Conservation (phyloP, 2,797 vertebrate genomes). For the Chloroceryle inda region DNA sequence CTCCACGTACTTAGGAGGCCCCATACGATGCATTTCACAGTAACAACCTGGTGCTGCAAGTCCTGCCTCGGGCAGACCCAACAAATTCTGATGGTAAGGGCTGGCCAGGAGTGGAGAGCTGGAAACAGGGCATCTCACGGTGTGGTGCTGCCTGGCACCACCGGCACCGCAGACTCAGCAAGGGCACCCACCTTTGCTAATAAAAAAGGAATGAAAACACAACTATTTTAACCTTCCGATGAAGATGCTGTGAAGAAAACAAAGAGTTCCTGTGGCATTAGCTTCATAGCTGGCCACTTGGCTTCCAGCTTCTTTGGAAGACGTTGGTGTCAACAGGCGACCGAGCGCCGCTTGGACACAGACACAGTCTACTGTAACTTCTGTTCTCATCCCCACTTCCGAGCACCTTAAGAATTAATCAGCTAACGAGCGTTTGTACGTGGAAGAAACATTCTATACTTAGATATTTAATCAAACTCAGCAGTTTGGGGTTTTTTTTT, state of each 20-base stretch:
- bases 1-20: rapidly evolving
- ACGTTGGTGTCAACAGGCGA: not conserved
- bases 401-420: constrained; percentile 73
- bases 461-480: constrained; percentile 46
- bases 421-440: constrained; percentile 51
- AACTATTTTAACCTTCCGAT: not conserved
- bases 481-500: not conserved
- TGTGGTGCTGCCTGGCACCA: not conserved
- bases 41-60: not conserved
- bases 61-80: not conserved
- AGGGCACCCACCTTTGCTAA: not conserved
- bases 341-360: not conserved
- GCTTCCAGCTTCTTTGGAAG: not conserved
- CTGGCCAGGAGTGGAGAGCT: not conserved
- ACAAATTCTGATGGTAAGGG: not conserved
- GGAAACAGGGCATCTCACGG: rapidly evolving
- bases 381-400: constrained; percentile 40
- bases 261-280: not conserved
- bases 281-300: rapidly evolving
- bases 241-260: not conserved
- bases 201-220: not conserved
- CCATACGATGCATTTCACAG: rapidly evolving
- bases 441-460: constrained; percentile 37
- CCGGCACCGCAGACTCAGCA: not conserved
- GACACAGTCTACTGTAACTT: not conserved